Base-by-base conservation (phyloP, 2,113 vertebrate species). In the Excalfactoria chinensis region DNA sequence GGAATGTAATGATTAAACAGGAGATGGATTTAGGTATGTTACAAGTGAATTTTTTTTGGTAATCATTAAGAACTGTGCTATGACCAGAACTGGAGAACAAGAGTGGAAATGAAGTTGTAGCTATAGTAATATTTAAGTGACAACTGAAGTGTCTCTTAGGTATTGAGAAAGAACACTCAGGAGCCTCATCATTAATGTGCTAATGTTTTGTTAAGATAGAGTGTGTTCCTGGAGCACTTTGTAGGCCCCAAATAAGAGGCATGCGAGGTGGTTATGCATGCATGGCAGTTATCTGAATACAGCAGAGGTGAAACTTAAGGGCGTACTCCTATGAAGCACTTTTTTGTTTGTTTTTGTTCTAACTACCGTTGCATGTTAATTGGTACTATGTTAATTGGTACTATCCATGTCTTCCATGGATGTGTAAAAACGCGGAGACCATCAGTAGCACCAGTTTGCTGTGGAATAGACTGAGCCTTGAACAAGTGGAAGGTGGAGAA, bases 201-300 rank as follows among this genome's bases (percentile, higher is more conserved):
- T 89, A 70, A 62, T 93, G 46, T 95, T 96, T 97, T 84, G 46
- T 55, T 85, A 69, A 43, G 79, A 78, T 30, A 41, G 86, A 93
- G 53, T 85, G 76, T 70, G 64, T 85, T 94, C 95, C 86, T 78
- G 73, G 48, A 63, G 91, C 69, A 64, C n/a, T 21, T 91, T 86
- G 63, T 51, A 18, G 72, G 68, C 60, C 84, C 77, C 62, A 51
- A 32, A 66, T 71, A 73, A 76, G 76, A 79, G 72, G 35, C 7
- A 1, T 58, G 67, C 64, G 68, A n/a, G 89, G 83, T 19, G 19
- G 35, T 80, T 77, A 88, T 91, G 44, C 85, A 72, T 71, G 81
- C 43, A 34, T 78, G 73, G 70, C 51, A 62, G 21, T 3, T 80
- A 22, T 9, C 86, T 46, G 60, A 83, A 67, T 43, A 11, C 51